Percentiles rank a stretch among this genome's conserved stretches.
These are phyloP conservation scores for Lamprologus ornatipinnis DNA, from an alignment of 2,113 vertebrate species.

Conservation along the genomic window DNA sequence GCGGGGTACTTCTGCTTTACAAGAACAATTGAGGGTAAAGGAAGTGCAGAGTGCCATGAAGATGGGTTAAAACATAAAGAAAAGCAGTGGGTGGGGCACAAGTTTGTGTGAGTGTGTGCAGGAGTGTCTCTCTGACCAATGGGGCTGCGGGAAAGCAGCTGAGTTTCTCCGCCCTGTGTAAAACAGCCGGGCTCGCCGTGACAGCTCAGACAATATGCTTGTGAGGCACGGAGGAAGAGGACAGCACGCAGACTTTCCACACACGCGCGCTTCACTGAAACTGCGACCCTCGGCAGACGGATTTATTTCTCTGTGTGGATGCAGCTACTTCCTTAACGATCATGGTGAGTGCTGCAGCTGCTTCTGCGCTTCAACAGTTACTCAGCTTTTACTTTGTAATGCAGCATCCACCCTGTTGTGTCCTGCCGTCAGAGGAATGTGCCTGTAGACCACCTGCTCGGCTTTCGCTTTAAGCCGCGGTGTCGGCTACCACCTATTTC, in stretches of 20 bases:
- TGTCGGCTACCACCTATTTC: constrained; percentile 50
- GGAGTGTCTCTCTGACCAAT: constrained; percentile 9
- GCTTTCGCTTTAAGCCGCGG: constrained; percentile 23
- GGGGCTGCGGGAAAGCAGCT: not conserved
- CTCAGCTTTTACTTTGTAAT: not conserved
- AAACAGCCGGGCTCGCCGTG: constrained; percentile 26
- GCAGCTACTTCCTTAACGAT: not conserved
- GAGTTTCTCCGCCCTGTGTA: constrained; percentile 30
- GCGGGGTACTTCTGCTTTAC: constrained; percentile 19
- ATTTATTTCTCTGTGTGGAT: not conserved
- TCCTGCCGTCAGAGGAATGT: not conserved
- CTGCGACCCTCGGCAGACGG: not conserved
- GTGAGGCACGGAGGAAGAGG: not conserved
- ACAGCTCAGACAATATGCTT: constrained; percentile 51
- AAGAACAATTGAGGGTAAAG: not conserved
- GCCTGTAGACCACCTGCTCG: constrained; percentile 38
- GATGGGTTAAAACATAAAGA: not conserved
- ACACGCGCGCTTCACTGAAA: not conserved
- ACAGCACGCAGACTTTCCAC: not conserved
- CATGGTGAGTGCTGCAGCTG: constrained; percentile 46
- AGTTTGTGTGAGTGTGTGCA: not conserved
- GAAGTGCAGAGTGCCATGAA: not conserved
- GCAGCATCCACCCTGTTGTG: not conserved
- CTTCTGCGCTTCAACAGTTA: not conserved
- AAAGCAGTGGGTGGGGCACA: not conserved